Percentiles rank a stretch among this genome's conserved stretches.
Conservation (phyloP, 2,797 vertebrate genomes). For the Anas georgica region DNA sequence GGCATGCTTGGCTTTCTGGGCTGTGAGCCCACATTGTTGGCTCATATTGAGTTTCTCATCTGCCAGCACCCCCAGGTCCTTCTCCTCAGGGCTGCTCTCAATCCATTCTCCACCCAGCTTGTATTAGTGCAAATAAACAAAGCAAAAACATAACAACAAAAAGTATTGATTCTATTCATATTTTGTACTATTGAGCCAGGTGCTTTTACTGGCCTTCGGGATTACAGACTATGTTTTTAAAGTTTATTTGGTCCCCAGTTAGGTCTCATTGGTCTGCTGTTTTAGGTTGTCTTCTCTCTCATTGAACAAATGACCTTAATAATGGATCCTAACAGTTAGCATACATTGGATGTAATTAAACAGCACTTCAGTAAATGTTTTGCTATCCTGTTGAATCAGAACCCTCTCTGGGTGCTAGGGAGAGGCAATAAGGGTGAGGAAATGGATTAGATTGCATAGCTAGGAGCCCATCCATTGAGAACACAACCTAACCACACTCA, state of each 20-base stretch:
- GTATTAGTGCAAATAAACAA: background rate
- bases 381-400: background rate
- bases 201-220: background rate
- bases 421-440: background rate
- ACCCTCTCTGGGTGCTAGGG: background rate
- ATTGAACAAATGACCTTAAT: background rate
- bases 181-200: background rate
- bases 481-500: background rate
- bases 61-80: too few relatives aligned
- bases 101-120: too few relatives aligned
- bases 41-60: too few relatives aligned
- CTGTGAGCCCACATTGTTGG: too few relatives aligned
- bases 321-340: background rate
- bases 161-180: background rate
- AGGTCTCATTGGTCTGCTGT: background rate
- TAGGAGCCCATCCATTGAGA: background rate
- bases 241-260: background rate
- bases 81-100: too few relatives aligned
- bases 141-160: background rate
- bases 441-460: background rate
- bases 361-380: background rate
- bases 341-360: background rate
- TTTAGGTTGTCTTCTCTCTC: background rate
- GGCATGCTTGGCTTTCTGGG: too few relatives aligned
- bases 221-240: background rate